Evolutionary conservation across 2,113 vertebrate genomes (phyloP).

Genomic region (Pipra filicauda): DNA sequence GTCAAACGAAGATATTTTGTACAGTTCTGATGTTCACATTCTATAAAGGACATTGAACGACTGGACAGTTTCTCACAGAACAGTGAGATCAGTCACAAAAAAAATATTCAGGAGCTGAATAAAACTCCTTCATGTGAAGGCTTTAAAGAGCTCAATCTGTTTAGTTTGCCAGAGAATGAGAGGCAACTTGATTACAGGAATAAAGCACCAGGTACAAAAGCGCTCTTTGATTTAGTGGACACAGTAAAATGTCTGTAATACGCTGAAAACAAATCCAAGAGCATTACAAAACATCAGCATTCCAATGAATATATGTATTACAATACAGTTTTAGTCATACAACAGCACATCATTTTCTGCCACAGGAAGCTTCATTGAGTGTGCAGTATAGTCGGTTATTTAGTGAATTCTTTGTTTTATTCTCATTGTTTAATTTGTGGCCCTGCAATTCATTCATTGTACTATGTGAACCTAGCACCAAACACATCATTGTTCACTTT

Average conservation of each 20-base stretch:
- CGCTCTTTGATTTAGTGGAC: not conserved
- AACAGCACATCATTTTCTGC: not conserved
- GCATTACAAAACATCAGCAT: not conserved
- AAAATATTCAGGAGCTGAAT: not conserved
- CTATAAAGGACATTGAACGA: not conserved
- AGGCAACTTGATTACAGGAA: constrained; percentile 23
- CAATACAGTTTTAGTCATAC: not conserved
- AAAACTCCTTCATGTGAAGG: not conserved
- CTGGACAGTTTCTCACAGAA: not conserved
- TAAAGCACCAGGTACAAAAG: constrained; percentile 34
- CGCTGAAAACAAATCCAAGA: not conserved
- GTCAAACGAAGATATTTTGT: not conserved
- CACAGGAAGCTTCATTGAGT: not conserved
- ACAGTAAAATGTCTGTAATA: not conserved
- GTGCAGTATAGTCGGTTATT: not conserved
- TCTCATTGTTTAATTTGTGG: not conserved
- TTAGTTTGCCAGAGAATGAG: not conserved
- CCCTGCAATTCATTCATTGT: not conserved
- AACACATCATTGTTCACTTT: not conserved
- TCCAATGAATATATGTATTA: not conserved
- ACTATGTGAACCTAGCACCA: not conserved
- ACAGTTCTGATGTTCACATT: not conserved
- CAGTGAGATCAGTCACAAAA: not conserved
- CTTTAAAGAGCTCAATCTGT: not conserved
- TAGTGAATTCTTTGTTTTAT: not conserved